A percentile compares a stretch with the other conserved stretches of the same genome.
Conservation (phyloP, 2,888 invertebrate genomes). For the Prenolepis imparis region DNA sequence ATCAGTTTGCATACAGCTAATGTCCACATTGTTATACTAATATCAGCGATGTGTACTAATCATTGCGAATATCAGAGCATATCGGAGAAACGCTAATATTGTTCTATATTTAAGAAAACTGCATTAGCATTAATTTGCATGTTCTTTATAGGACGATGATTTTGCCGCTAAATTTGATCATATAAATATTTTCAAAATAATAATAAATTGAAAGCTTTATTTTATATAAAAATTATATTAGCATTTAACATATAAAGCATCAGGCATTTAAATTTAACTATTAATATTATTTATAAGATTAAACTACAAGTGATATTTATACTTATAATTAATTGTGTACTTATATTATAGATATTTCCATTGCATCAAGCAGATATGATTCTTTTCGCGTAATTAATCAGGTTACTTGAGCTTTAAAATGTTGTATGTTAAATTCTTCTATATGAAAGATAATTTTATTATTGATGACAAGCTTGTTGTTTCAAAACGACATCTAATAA, state of each 20-base stretch:
- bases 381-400: constrained; percentile 14
- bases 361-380: background rate
- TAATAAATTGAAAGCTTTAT: background rate
- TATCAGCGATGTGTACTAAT: constrained; percentile 7
- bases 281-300: too few species aligned
- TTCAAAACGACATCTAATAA: background rate
- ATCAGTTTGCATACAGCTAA: background rate
- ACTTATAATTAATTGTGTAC: background rate
- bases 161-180: background rate
- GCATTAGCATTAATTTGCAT: constrained; percentile 17
- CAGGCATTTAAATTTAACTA: background rate
- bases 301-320: background rate
- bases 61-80: background rate
- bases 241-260: background rate
- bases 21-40: background rate
- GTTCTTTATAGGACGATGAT: background rate
- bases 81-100: constrained; percentile 23
- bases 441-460: background rate
- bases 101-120: background rate
- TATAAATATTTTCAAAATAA: too few species aligned
- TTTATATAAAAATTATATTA: background rate
- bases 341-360: constrained; percentile 13
- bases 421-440: background rate
- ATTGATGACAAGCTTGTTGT: background rate
- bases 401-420: background rate